Percentiles rank a stretch among this genome's conserved stretches.
phyloP scores from a whole-genome alignment of 2,797 vertebrate species.

The Hozukius guyotensis region DNA sequence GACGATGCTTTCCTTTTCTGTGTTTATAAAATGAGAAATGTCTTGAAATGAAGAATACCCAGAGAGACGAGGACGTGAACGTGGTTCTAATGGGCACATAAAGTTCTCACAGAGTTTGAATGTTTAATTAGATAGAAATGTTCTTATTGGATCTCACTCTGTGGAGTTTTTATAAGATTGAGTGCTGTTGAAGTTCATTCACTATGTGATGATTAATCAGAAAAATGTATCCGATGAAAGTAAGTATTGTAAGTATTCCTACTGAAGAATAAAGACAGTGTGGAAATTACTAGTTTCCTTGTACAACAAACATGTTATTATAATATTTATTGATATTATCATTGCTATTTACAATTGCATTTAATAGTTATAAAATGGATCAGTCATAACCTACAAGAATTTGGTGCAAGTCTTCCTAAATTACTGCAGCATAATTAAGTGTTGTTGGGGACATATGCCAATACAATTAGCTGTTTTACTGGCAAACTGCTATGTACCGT shows the following conservation, averaged over 20 bases:
- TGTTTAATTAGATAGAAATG: constrained; percentile 19
- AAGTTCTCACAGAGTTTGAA: constrained; percentile 1
- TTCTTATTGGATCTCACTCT: not conserved
- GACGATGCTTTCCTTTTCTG: constrained; percentile 17
- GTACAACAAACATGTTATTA: not conserved
- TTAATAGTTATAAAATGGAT: not conserved
- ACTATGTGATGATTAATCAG: not conserved
- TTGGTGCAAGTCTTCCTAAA: not conserved
- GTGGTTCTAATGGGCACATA: not conserved
- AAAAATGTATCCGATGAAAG: not conserved
- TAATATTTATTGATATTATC: not conserved
- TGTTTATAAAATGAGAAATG: constrained; percentile 32
- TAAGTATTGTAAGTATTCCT: not conserved
- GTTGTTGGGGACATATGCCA: not conserved
- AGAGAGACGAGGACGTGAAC: not conserved
- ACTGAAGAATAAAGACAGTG: not conserved
- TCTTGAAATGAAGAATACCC: constrained; percentile 18
- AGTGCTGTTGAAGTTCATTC: not conserved
- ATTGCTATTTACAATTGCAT: not conserved
- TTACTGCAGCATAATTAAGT: not conserved
- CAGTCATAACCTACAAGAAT: not conserved
- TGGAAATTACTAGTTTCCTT: not conserved
- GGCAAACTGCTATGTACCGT: not conserved
- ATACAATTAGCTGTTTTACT: not conserved
- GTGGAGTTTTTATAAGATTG: not conserved